These are phyloP conservation scores for Liopterus haemorrhoidalis DNA, from an alignment of 2,888 invertebrate species.

Conservation along the genomic window DNA sequence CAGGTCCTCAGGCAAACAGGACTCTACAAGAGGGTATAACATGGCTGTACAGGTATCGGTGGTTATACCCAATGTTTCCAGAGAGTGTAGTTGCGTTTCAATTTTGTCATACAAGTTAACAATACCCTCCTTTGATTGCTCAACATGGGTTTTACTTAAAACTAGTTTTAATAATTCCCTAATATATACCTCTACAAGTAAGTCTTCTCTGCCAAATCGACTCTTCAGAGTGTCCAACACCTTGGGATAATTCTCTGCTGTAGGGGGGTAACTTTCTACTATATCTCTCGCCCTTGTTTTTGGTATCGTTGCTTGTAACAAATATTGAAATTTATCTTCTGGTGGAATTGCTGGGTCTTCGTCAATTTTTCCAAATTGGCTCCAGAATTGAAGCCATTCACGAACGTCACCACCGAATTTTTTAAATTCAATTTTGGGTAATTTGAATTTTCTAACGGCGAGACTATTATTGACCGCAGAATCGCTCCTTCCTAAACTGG, in stretches of 20 bases:
- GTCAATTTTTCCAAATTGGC: conserved; percentile 31
- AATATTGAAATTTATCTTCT: conserved; percentile 30
- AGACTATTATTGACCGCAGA: too few species aligned
- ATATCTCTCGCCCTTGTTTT: conserved; percentile 26
- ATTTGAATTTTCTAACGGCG: conserved; percentile 26
- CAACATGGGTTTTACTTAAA: conserved; percentile 28
- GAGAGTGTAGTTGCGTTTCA: conserved; percentile 34
- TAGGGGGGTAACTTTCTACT: conserved; percentile 29
- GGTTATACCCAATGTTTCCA: conserved; percentile 33
- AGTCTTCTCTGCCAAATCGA: conserved; percentile 35
- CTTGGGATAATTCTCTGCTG: conserved; percentile 27
- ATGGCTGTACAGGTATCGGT: conserved; percentile 35
- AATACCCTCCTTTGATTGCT: conserved; percentile 21
- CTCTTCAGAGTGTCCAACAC: conserved; percentile 29
- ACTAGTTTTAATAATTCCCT: conserved; percentile 35
- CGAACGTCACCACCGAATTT: conserved; percentile 29
- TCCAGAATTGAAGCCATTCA: conserved; percentile 32
- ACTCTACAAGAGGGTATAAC: conserved; percentile 37
- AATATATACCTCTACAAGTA: conserved; percentile 36
- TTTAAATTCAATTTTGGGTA: conserved; percentile 27
- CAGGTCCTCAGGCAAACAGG: conserved; percentile 33
- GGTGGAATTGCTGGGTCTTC: conserved; percentile 25
- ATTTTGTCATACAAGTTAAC: conserved; percentile 33
- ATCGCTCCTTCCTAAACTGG: too few species aligned
- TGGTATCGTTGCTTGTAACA: conserved; percentile 27